These are phyloP conservation scores for Epizoanthus rinbou DNA, from an alignment of 92 coral and sea anemone genomes.

Conservation along the genomic window DNA sequence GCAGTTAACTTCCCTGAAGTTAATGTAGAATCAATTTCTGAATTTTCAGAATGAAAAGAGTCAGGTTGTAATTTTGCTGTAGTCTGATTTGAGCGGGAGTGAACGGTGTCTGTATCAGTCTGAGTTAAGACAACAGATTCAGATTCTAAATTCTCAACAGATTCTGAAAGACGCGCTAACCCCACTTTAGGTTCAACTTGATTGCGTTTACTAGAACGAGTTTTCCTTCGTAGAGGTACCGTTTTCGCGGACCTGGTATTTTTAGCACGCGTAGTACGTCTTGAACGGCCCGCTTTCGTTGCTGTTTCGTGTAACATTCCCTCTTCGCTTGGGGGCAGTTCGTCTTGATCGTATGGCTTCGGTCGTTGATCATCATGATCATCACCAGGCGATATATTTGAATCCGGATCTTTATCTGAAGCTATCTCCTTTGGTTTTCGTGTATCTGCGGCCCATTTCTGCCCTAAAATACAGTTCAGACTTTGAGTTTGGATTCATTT, in stretches of 20 bases:
- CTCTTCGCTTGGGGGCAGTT: neutral
- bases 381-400: neutral
- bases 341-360: slow-evolving; percentile 1
- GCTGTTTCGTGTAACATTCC: neutral
- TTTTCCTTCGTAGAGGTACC: slow-evolving; percentile 8
- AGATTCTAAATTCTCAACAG: neutral
- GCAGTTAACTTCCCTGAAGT: neutral
- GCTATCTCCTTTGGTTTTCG: slow-evolving; percentile 33
- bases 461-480: slow-evolving; percentile 17
- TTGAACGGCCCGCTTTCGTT: neutral
- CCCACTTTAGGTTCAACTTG: neutral
- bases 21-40: neutral
- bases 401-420: slow-evolving; percentile 21
- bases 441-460: slow-evolving; percentile 3
- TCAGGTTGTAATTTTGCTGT: neutral
- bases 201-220: neutral
- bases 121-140: neutral
- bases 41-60: neutral
- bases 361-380: neutral
- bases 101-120: neutral
- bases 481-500: neutral
- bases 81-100: neutral
- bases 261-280: neutral
- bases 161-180: neutral
- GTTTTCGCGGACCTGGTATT: neutral